Percentiles rank a stretch among this genome's conserved stretches.
These are phyloP conservation scores for Montipora sp. DNA, from an alignment of 64 coral and sea anemone genomes.

Conservation along the genomic window DNA sequence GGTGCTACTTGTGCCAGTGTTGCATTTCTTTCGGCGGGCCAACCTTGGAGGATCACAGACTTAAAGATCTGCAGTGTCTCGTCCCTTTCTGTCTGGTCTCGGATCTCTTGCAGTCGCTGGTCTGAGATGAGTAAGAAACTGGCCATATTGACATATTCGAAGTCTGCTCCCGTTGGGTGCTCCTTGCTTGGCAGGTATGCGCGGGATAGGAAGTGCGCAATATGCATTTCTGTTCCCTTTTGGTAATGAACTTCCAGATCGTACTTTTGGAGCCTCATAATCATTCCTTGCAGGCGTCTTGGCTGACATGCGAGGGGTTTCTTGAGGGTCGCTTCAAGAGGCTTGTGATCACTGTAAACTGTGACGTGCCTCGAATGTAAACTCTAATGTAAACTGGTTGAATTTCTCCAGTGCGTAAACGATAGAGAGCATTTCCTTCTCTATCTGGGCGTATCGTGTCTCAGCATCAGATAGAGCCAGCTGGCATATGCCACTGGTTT, in stretches of 20 bases:
- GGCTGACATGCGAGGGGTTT: neutral
- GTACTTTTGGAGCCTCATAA: neutral
- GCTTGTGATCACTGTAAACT: neutral
- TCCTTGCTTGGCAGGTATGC: neutral
- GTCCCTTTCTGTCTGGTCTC: neutral
- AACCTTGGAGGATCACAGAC: constrained; percentile 9
- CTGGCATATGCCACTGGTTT: neutral
- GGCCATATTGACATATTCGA: neutral
- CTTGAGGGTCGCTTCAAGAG: neutral
- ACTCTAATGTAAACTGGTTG: neutral
- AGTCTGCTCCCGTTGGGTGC: neutral
- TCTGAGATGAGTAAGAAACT: neutral
- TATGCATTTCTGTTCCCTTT: too few species aligned
- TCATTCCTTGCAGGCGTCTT: neutral
- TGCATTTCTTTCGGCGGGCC: neutral
- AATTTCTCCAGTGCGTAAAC: neutral
- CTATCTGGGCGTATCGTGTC: neutral
- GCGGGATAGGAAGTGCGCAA: too few species aligned
- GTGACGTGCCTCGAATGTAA: neutral
- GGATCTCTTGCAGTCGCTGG: neutral
- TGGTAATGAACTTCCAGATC: neutral
- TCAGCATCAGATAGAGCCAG: neutral
- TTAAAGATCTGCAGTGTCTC: constrained; percentile 4
- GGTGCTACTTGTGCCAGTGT: neutral
- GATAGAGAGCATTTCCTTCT: neutral